phyloP scores from a whole-genome alignment of 30 jellyfish, hydroid and myxozoan genomes.

The Pelagia noctiluca region DNA sequence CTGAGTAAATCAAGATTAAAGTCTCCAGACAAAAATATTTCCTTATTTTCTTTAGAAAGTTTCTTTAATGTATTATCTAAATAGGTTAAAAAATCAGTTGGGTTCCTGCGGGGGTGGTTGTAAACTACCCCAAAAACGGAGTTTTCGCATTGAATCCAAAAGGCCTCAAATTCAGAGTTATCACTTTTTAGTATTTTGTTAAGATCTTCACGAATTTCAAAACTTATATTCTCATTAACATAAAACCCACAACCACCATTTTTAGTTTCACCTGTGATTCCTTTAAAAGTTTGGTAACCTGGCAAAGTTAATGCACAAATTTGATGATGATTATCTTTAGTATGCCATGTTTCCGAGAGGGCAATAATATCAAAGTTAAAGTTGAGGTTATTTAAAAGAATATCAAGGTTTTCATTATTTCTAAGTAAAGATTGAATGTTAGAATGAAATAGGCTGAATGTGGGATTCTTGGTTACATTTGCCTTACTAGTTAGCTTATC shows the following conservation, averaged over 20 bases:
- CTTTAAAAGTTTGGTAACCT: conserved; percentile 6
- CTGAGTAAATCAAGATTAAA: conserved; percentile 10
- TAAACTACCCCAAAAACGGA: conserved; percentile 28
- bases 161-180: conserved; percentile 25
- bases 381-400: conserved; percentile 8
- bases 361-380: conserved; percentile 27
- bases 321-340: conserved; percentile 13
- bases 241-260: conserved; percentile 35
- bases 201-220: conserved; percentile 24
- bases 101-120: conserved; percentile 11
- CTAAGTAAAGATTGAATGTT: neutral
- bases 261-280: conserved; percentile 11
- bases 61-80: conserved; percentile 7
- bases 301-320: neutral
- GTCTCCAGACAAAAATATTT: conserved; percentile 13
- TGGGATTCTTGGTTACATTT: conserved; percentile 22
- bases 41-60: conserved; percentile 17
- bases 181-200: neutral
- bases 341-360: conserved; percentile 39
- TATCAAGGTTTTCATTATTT: conserved; percentile 14
- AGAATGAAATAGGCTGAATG: conserved; percentile 3
- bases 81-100: neutral
- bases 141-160: conserved; percentile 13
- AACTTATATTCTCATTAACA: conserved; percentile 6
- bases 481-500: conserved; percentile 15